Evolutionary conservation across 1,140 invertebrate species (phyloP).

Genomic region (Sesamia nonagrioides): DNA sequence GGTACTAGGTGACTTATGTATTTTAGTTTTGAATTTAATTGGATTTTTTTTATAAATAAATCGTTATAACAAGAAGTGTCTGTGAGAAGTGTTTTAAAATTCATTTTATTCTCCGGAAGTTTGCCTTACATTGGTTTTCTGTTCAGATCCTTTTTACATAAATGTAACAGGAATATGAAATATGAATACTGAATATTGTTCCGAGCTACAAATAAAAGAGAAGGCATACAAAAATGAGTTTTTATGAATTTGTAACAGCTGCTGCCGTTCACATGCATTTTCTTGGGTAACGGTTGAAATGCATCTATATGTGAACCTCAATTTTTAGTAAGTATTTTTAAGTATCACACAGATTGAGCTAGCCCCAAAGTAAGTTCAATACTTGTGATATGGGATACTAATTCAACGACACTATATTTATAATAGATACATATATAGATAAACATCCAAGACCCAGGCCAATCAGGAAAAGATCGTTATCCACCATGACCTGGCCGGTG

Average conservation of each 20-base stretch:
- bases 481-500: too few relatives aligned
- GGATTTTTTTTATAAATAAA: neutral
- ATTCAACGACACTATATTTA: too few relatives aligned
- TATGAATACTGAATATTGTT: conserved; percentile 41
- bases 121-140: conserved; percentile 31
- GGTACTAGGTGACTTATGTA: too few relatives aligned
- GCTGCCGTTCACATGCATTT: neutral
- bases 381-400: too few relatives aligned
- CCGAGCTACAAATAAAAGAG: conserved; percentile 22
- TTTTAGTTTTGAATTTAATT: neutral
- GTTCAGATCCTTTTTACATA: conserved; percentile 29
- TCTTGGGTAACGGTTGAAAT: conserved; percentile 13
- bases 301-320: too few relatives aligned
- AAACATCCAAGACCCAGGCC: too few relatives aligned
- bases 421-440: too few relatives aligned
- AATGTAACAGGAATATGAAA: conserved; percentile 44
- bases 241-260: conserved; percentile 40
- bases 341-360: too few relatives aligned
- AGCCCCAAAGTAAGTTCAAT: too few relatives aligned
- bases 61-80: neutral
- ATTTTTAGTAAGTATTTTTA: too few relatives aligned
- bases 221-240: conserved; percentile 26
- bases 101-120: conserved; percentile 6
- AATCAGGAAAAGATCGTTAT: too few relatives aligned
- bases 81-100: neutral